Percentiles rank a stretch among this genome's conserved stretches.
phyloP scores from a whole-genome alignment of 1,140 invertebrate species.

The Diuraphis noxia region DNA sequence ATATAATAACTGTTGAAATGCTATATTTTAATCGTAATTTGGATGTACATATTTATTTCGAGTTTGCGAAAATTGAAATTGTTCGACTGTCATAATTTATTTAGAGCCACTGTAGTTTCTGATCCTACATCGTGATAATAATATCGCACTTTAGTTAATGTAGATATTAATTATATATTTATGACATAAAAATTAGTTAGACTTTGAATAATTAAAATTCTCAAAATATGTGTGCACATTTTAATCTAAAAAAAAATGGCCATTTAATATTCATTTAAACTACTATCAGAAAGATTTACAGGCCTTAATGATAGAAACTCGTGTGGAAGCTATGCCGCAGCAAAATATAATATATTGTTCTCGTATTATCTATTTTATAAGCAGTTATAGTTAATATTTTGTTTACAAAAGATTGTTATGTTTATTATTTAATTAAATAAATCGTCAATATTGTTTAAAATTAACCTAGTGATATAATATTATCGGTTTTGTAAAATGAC shows the following conservation, averaged over 20 bases:
- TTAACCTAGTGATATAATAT: background rate
- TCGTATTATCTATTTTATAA: background rate
- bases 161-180: too few species aligned
- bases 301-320: too few species aligned
- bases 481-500: background rate
- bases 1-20: background rate
- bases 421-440: background rate
- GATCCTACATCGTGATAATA: background rate
- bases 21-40: background rate
- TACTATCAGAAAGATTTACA: too few species aligned
- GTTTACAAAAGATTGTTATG: background rate
- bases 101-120: background rate
- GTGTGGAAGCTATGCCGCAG: too few species aligned
- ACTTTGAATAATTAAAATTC: background rate
- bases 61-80: background rate
- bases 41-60: background rate
- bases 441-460: background rate
- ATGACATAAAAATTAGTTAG: background rate
- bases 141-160: too few species aligned
- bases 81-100: background rate
- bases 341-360: background rate
- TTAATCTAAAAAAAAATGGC: background rate
- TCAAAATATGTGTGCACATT: too few species aligned
- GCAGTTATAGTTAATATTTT: background rate
- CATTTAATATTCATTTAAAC: too few species aligned